Evolutionary conservation across 2,113 vertebrate species (phyloP), one percentile per base, ranked within the genome.

Genomic region (Chaenocephalus aceratus): DNA sequence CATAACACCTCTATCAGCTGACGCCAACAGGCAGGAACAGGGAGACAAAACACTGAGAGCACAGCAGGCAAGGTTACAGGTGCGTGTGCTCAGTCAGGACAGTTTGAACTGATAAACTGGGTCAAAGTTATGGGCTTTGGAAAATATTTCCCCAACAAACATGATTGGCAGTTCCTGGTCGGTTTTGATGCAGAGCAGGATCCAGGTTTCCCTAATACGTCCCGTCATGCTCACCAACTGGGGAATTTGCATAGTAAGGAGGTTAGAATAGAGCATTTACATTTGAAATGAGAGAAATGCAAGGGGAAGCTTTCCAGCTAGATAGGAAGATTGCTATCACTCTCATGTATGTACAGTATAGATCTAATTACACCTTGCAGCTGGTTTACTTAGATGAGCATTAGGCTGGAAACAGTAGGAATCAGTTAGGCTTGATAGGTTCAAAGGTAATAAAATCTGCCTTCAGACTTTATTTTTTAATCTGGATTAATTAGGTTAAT

Each of bases 251-350:
- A 64, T 49, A 52, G 41, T 51, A 51, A 86, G 74, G 13, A 76
- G 48, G 54, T 80, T 87, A 79, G 81, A 79, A 78, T 85, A 82
- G 68, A 64, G 45, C 34, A 36, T 41, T 6, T 41, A 41, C 36
- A 59, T 14, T 4, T 36, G 15, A 4, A 60, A 8, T 41, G 5
- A 41, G 36, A 59, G 67, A 30, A 62, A 48, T 53, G 49, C 10
- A 74, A 70, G 10, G 0, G 6, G 21, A 72, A 57, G 9, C 23
- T 72, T 66, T 8, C 10, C 21, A 59, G 13, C 6, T 26, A 67
- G 21, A 30, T 18, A 6, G n/a, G 15, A 34, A 56, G 51, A 73
- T 10, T 56, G n/a, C 44, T 23, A 58, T n/a, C 41, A 49, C 10
- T 23, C 45, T 41, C 44, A 10, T 63, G 56, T 53, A 14, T 54